Base-by-base conservation (phyloP, 1,140 invertebrate species). In the Aphidius gifuensis region DNA sequence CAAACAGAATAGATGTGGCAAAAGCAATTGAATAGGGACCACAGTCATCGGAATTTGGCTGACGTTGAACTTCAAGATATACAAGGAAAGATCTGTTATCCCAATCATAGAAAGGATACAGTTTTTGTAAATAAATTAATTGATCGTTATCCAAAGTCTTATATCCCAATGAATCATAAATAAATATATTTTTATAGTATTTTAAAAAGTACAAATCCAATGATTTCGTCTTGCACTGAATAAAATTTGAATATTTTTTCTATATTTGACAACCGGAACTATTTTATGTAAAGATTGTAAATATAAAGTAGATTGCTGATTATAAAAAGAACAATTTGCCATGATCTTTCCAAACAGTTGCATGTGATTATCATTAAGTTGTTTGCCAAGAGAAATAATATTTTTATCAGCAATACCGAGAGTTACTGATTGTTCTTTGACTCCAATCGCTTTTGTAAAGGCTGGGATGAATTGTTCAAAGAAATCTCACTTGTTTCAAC, bases 221-320 rank as follows among this genome's bases (percentile, higher is more conserved):
- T 32, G 45, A 6, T 46, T 11, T 32, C 23, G 23, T n/a, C 46
- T 40, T 23, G 6, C 7, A 58, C 56, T 58, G 9, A 16, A 40
- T 9, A 58, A 43, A 38, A 58, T 58, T 58, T 58, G 56, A 11
- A 58, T 58, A 40, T 58, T 23, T 40, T 58, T 58, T 43, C 42
- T 23, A 11, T 11, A 55, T 39, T 32, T 8, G 6, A 6, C 5
- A 11, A 43, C 53, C 1, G 39, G 16, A 42, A 42, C 16, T 5
- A 55, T 55, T 39, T 21, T 40, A 7, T 55, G 5, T 7, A 39
- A n/a, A 7, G 6, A 7, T 43, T 55, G 39, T 21, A 55, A 40
- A 42, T 9, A 6, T 4, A 43, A 43, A 9, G 53, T 40, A 16
- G 6, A 11, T n/a, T 39, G 53, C 9, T 55, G 53, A 4, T 42